Conservation (phyloP, 2,797 vertebrate genomes). For the Bryconaethiops microstoma region DNA sequence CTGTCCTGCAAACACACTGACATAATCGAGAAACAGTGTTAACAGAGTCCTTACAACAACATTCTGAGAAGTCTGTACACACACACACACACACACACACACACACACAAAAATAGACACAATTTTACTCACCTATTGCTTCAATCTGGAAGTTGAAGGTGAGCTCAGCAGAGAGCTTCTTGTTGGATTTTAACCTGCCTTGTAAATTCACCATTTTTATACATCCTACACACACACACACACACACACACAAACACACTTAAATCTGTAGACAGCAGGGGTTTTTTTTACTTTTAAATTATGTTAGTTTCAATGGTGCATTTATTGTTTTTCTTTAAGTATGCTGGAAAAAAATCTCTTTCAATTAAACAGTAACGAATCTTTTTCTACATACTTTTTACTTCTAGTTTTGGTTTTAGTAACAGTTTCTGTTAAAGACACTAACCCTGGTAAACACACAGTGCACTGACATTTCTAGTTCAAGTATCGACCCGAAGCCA, state of each 20-base stretch:
- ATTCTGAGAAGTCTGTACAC: neutral
- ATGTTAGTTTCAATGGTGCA: too few relatives aligned
- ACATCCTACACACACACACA: constrained; percentile 71
- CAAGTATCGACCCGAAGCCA: too few relatives aligned
- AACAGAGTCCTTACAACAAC: neutral
- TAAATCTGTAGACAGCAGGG: neutral
- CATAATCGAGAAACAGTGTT: neutral
- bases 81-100: neutral
- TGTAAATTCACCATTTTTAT: constrained; percentile 92
- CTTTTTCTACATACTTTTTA: too few relatives aligned
- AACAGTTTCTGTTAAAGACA: too few relatives aligned
- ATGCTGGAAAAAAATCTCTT: too few relatives aligned
- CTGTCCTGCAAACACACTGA: constrained; percentile 97
- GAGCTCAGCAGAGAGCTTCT: constrained; percentile 86
- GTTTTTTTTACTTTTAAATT: too few relatives aligned
- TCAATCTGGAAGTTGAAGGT: constrained; percentile 91
- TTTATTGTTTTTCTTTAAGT: too few relatives aligned
- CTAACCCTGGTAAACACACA: neutral
- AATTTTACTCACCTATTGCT: constrained; percentile 80
- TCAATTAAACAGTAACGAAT: too few relatives aligned
- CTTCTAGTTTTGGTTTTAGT: too few relatives aligned
- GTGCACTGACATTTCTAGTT: neutral
- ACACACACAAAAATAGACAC: neutral
- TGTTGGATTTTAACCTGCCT: constrained; percentile 88
- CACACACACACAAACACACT: neutral